Conservation (phyloP, 2,888 invertebrate species). For the Homarus gammarus region DNA sequence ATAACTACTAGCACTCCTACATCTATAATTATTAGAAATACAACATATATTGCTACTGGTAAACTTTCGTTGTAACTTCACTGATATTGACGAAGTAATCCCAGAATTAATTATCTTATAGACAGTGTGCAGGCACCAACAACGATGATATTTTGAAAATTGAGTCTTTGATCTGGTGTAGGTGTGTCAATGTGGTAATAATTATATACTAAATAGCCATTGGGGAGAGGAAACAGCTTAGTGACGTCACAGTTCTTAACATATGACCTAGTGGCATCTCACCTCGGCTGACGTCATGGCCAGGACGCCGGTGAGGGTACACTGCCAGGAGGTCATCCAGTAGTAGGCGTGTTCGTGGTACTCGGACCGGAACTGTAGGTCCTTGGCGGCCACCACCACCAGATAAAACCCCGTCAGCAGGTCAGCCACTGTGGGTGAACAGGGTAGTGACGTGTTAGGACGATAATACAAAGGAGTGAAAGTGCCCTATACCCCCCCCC, state of each 20-base stretch:
- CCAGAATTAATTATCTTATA: no score
- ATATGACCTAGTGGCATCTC: neutral
- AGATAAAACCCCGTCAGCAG: conserved; percentile 86
- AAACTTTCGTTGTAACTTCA: no score
- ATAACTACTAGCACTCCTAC: neutral
- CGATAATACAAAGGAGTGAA: neutral
- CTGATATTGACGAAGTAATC: no score
- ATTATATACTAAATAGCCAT: no score
- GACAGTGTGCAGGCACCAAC: no score
- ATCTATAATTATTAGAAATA: neutral
- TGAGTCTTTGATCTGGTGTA: no score
- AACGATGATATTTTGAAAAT: no score
- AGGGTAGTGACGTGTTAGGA: neutral
- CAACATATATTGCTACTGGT: no score
- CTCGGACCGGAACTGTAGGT: conserved; percentile 82
- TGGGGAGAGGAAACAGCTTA: no score
- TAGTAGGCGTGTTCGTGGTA: conserved; percentile 83
- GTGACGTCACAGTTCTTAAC: no score
- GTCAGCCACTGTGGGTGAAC: conserved; percentile 82
- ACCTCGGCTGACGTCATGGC: conserved; percentile 86
- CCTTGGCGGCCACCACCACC: conserved; percentile 83
- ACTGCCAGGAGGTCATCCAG: conserved; percentile 86
- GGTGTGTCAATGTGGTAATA: no score
- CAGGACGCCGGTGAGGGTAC: conserved; percentile 83
- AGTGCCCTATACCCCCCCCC: no score